These are phyloP conservation scores for Ispidina lecontei DNA, from an alignment of 2,797 vertebrate species.

Conservation along the genomic window DNA sequence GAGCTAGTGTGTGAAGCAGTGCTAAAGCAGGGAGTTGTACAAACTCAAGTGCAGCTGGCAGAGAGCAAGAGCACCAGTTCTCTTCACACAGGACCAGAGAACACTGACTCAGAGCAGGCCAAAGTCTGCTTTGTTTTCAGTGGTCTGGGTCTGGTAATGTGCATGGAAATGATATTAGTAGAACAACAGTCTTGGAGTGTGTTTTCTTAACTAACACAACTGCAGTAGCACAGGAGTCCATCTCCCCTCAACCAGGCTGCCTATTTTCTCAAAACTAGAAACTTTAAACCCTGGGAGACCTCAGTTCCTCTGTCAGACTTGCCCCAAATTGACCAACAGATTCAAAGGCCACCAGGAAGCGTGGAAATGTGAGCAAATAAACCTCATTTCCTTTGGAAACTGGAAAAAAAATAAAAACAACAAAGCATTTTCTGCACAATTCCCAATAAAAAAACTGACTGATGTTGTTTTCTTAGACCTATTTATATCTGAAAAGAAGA, in stretches of 20 bases:
- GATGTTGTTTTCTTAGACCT: constrained; percentile 40
- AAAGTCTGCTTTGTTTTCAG: not conserved
- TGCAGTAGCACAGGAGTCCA: not conserved
- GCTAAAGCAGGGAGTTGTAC: not conserved
- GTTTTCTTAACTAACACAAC: constrained; percentile 14
- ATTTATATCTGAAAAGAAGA: constrained; percentile 52
- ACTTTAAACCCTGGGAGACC: not conserved
- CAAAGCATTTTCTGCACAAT: constrained; percentile 43
- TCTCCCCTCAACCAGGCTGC: constrained; percentile 9
- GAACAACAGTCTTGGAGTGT: not conserved
- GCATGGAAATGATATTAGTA: not conserved
- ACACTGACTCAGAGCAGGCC: not conserved
- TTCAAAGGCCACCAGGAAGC: constrained; percentile 30
- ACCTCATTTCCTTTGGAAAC: constrained; percentile 54
- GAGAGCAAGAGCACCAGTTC: not conserved
- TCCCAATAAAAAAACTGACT: constrained; percentile 41
- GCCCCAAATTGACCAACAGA: constrained; percentile 24
- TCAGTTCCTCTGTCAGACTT: not conserved
- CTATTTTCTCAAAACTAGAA: constrained; percentile 10
- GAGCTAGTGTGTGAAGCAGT: not conserved
- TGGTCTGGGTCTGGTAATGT: not conserved
- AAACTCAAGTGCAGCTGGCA: not conserved
- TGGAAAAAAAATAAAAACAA: not conserved
- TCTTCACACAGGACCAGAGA: not conserved
- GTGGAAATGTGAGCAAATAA: constrained; percentile 38